Conservation (phyloP, 1,140 invertebrate genomes). For the Orchestia grillus region DNA sequence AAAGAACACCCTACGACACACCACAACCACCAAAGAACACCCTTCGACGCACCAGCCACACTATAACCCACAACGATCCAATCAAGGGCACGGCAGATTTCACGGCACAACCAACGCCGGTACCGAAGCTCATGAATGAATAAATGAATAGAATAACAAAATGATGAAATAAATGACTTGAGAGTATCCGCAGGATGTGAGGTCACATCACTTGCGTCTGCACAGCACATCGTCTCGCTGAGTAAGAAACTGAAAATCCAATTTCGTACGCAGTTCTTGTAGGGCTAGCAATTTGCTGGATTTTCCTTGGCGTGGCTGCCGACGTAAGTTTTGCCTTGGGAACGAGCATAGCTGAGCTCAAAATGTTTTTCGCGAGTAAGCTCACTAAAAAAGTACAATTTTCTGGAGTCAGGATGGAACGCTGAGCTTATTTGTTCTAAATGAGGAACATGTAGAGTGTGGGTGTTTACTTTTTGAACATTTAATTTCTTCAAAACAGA, state of each 20-base stretch:
- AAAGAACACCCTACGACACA: not conserved
- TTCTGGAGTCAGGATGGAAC: not conserved
- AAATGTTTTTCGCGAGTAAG: not conserved
- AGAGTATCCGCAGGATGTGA: not conserved
- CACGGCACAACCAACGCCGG: not conserved
- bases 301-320: not conserved
- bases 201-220: not conserved
- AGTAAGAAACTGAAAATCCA: not conserved
- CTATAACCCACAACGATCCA: not conserved
- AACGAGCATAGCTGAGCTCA: not conserved
- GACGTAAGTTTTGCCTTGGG: not conserved
- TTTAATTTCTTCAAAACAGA: too few relatives aligned
- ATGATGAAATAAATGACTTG: not conserved
- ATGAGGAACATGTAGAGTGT: too few relatives aligned
- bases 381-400: not conserved
- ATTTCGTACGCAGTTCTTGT: not conserved
- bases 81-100: not conserved
- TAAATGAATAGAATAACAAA: not conserved
- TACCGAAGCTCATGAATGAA: not conserved
- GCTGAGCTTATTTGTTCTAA: not conserved
- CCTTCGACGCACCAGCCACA: not conserved
- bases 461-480: too few relatives aligned
- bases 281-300: not conserved
- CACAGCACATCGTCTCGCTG: not conserved
- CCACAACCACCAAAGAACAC: not conserved